A percentile compares a stretch with the other conserved stretches of the same genome.
These are phyloP conservation scores for Myanophis thanlyinensis DNA, from an alignment of 2,113 vertebrate genomes.

Conservation along the genomic window DNA sequence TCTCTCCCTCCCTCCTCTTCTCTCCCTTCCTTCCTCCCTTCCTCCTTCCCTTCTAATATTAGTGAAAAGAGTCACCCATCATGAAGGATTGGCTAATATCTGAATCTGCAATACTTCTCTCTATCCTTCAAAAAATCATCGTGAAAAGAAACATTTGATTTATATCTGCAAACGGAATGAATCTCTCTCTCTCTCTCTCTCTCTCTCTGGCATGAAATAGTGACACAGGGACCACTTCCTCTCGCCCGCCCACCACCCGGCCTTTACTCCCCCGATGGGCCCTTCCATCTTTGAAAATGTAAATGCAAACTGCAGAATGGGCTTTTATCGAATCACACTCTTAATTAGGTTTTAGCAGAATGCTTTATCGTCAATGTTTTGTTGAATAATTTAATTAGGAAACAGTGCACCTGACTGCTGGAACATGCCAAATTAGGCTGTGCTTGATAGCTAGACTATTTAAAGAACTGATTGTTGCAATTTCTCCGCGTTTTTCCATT, in stretches of 20 bases:
- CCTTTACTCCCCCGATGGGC: neutral
- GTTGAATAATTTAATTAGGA: constrained; percentile 66
- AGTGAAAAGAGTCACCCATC: constrained; percentile 72
- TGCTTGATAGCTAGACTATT: constrained; percentile 25
- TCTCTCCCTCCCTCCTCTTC: neutral
- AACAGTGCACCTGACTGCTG: constrained; percentile 63
- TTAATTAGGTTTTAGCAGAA: constrained; percentile 65
- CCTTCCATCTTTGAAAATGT: constrained; percentile 36
- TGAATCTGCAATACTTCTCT: constrained; percentile 67
- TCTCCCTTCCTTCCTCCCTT: neutral
- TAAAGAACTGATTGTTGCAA: constrained; percentile 21
- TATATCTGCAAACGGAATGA: too few species aligned
- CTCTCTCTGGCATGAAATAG: constrained; percentile 35
- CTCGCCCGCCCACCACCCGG: neutral
- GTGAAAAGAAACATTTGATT: constrained; percentile 1
- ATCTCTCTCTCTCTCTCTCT: too few species aligned
- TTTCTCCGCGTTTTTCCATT: neutral
- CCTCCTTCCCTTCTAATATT: constrained; percentile 43
- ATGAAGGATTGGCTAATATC: constrained; percentile 83
- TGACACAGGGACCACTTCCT: neutral
- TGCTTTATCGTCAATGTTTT: constrained; percentile 54
- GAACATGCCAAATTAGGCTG: constrained; percentile 47
- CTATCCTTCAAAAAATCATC: constrained; percentile 71
- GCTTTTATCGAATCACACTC: constrained; percentile 61
- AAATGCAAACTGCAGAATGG: constrained; percentile 48